phyloP scores from a whole-genome alignment of 1,140 invertebrate genomes.

The Conus betulinus region DNA sequence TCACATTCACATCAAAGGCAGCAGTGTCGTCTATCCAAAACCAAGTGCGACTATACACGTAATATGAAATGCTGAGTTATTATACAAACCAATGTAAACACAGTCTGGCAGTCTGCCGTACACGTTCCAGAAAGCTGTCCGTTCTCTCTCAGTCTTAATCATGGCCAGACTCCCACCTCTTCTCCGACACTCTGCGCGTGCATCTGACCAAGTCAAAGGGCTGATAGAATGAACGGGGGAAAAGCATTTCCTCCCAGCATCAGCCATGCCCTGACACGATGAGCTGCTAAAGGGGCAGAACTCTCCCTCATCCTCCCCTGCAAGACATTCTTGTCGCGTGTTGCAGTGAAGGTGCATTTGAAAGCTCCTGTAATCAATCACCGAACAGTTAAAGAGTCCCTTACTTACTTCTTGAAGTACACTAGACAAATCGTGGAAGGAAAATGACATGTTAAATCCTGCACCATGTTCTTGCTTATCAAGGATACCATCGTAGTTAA shows the following conservation, averaged over 20 bases:
- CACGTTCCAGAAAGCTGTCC: background rate
- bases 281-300: conserved; percentile 24
- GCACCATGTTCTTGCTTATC: background rate
- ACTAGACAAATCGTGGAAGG: background rate
- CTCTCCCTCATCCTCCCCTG: conserved; percentile 17
- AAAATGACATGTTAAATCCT: background rate
- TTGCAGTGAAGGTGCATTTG: conserved; percentile 17
- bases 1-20: background rate
- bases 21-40: background rate
- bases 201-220: background rate
- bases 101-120: background rate
- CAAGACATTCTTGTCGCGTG: background rate
- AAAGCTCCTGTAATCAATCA: background rate
- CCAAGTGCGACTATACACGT: background rate
- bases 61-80: background rate
- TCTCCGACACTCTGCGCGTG: background rate
- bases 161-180: background rate
- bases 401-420: background rate
- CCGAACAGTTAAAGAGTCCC: conserved; percentile 7
- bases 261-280: background rate
- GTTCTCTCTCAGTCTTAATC: background rate
- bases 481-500: too few relatives aligned
- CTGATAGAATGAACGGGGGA: background rate
- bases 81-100: background rate
- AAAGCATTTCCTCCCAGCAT: background rate